Base-by-base conservation (phyloP, 2,888 invertebrate genomes). In the Lepidocyrtinus sp. region DNA sequence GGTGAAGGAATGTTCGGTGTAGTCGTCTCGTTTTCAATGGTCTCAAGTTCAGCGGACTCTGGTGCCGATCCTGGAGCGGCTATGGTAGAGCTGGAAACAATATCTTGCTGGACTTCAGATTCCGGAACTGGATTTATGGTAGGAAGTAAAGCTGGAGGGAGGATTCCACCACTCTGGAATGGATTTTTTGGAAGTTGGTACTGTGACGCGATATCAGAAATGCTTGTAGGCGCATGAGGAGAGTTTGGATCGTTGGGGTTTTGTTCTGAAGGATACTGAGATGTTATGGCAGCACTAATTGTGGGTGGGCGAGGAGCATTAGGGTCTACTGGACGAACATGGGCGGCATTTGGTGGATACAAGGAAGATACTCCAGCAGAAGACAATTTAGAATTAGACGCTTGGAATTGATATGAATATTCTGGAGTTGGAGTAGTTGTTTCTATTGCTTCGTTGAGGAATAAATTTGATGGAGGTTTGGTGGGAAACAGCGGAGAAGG, bases 261-360 rank as follows among this genome's bases (percentile, higher is more conserved):
- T n/a, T 55, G 55, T 12, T 9, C 15, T 2, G 7, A n/a, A 3
- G 7, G 15, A n/a, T 12, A 55, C 3, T 15, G 55, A 21, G 50
- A 55, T 0, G 77, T 59, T 7, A 79, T 79, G 9, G 79, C 62
- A 1, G 79, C 79, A 19, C 50, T 36, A 9, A 74, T 2, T 1
- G 63, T 17, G 1, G 63, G 69, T 5, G 68, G 5, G 21, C 73
- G 25, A 1, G 22, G 25, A 2, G 46, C 50, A n/a, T 46, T 62
- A 5, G 75, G 64, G 19, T 50, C 61, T 2, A 3, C 19, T 19
- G 75, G 75, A 12, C 68, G 5, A 9, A 55, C 55, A 55, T 68
- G 17, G 24, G 45, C 5, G 2, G 62, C 21, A 9, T 12, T n/a
- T 2, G 62, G 62, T 22, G 62, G 62, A 22, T 22, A 62, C 22